phyloP scores from a whole-genome alignment of 2,888 invertebrate species.

The Hydroisotoma schaefferi region DNA sequence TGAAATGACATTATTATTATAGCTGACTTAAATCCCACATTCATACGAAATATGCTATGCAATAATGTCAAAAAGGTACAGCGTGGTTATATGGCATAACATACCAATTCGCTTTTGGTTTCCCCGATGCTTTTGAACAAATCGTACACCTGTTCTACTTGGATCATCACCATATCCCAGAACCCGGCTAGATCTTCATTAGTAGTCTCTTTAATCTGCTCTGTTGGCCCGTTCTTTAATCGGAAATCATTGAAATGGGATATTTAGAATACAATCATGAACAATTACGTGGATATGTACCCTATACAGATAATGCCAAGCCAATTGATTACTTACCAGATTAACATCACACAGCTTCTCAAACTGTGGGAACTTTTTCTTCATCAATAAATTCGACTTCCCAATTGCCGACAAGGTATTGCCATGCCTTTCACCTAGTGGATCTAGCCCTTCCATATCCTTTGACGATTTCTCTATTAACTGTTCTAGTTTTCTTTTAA shows the following conservation, averaged over 20 bases:
- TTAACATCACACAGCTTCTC: slow-evolving; percentile 70
- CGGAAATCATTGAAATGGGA: no score
- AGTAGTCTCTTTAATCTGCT: slow-evolving; percentile 80
- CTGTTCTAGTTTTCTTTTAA: slow-evolving; percentile 69
- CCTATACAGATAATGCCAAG: no score
- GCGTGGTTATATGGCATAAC: no score
- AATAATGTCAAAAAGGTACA: no score
- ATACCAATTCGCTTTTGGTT: background rate
- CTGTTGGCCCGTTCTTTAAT: slow-evolving; percentile 32
- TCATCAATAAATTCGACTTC: slow-evolving; percentile 81
- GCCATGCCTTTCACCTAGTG: slow-evolving; percentile 71
- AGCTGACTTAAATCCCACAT: no score
- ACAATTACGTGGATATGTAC: background rate
- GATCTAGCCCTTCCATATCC: slow-evolving; percentile 58
- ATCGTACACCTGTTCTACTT: slow-evolving; percentile 76
- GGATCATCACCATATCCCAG: slow-evolving; percentile 96
- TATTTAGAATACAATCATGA: no score
- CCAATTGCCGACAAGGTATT: slow-evolving; percentile 82
- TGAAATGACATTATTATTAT: no score
- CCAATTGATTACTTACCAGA: slow-evolving; percentile 63
- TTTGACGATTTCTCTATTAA: slow-evolving; percentile 67
- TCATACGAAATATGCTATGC: no score
- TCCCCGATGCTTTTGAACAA: slow-evolving; percentile 33
- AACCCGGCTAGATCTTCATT: slow-evolving; percentile 88
- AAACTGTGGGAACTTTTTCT: slow-evolving; percentile 94